These are phyloP conservation scores for Hypena proboscidalis DNA, from an alignment of 2,888 invertebrate species.

Conservation along the genomic window DNA sequence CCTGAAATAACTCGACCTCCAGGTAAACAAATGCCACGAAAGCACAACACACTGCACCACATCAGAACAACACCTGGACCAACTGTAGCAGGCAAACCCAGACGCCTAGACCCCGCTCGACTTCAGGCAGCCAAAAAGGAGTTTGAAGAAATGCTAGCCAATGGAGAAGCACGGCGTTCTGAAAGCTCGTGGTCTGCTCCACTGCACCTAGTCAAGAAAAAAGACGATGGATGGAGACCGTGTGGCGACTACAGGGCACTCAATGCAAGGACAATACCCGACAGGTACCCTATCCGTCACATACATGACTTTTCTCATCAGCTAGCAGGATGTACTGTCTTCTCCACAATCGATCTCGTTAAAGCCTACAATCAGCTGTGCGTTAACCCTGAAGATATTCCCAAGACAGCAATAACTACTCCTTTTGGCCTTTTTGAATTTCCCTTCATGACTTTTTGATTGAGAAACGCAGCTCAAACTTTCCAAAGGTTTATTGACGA, in stretches of 20 bases:
- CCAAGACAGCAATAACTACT: slow-evolving; percentile 10
- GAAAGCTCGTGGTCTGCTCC: slow-evolving; percentile 10
- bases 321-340: background rate
- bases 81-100: too few species aligned
- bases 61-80: too few species aligned
- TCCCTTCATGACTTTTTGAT: too few species aligned
- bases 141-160: slow-evolving; percentile 5
- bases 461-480: slow-evolving; percentile 28
- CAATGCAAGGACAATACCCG: slow-evolving; percentile 8
- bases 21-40: too few species aligned
- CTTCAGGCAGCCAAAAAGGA: slow-evolving; percentile 2
- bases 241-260: slow-evolving; percentile 9
- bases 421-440: too few species aligned
- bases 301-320: slow-evolving; percentile 10
- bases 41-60: too few species aligned
- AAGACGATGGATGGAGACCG: too few species aligned
- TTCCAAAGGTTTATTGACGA: slow-evolving; percentile 27
- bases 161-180: slow-evolving; percentile 1
- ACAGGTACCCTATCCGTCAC: slow-evolving; percentile 11
- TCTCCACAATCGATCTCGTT: background rate
- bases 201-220: slow-evolving; percentile 1
- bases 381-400: slow-evolving; percentile 2
- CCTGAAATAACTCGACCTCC: too few species aligned
- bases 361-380: slow-evolving; percentile 8
- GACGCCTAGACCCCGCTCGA: too few species aligned